Conservation (phyloP, 2,113 vertebrate genomes). For the Mus spicilegus region DNA sequence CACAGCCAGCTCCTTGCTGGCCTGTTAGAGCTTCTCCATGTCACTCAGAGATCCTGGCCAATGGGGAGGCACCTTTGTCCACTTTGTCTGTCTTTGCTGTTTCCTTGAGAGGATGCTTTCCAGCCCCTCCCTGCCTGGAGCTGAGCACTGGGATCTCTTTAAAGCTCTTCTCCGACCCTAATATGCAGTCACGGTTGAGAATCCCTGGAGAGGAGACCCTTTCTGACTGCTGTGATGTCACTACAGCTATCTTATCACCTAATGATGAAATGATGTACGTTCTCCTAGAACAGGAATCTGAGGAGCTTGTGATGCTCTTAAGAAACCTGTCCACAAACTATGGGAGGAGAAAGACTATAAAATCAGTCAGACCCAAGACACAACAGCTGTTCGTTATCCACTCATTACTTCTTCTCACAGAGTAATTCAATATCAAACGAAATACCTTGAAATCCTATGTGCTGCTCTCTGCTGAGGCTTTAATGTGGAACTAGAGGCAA, state of each 20-base stretch:
- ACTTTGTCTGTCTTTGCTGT: background rate
- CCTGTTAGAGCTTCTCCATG: background rate
- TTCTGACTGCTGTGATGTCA: background rate
- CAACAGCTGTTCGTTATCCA: background rate
- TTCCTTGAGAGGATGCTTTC: background rate
- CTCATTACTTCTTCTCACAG: background rate
- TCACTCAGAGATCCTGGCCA: background rate
- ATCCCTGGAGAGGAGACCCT: background rate
- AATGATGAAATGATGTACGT: background rate
- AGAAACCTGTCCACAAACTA: background rate
- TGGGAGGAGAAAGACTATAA: background rate
- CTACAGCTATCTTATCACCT: background rate
- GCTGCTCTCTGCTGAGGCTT: background rate
- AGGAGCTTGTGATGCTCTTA: conserved; percentile 16
- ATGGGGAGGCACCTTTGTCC: background rate
- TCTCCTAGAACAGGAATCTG: background rate
- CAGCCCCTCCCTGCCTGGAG: background rate
- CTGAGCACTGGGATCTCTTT: background rate
- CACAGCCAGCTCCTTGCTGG: background rate
- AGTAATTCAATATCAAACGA: background rate
- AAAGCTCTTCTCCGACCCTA: background rate
- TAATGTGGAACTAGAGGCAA: background rate
- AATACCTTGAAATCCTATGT: background rate
- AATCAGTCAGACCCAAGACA: background rate
- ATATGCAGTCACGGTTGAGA: background rate